Evolutionary conservation across 2,888 invertebrate species (phyloP), one percentile per base, ranked within the genome.

Genomic region (Diarsia mendica): DNA sequence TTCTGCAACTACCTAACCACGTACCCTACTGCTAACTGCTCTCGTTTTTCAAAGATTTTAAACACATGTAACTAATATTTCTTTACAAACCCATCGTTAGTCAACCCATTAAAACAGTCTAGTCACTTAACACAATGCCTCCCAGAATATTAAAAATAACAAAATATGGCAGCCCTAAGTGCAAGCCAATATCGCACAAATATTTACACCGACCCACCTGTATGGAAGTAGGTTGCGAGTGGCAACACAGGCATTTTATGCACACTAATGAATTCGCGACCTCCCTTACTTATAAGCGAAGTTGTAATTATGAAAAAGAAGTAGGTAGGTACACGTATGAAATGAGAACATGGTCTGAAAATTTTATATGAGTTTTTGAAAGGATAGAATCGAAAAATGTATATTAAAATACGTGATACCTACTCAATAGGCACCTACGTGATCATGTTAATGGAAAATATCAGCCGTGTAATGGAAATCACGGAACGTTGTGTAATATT

Each of bases 221-320:
- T 75, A 67, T 68, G 79, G 70, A 87, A 79, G 72, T 88, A 82
- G 85, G 81, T 84, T 83, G 81, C 76, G 68, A 84, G 58, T 75
- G 63, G 75, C 80, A 88, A 82, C 72, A 87, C 67, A 44, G 69
- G 48, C 66, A 77, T 74, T 86, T 88, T 81, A 84, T 82, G 74
- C 72, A 51, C 79, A 82, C 79, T 85, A 79, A 85, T 81, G 79
- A 85, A 82, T 77, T 49, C 63, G n/a, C 46, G 61, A 33, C 15
- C 74, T 74, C 75, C 65, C 23, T 39, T 67, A n/a, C 72, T 33
- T 70, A 51, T 75, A 46, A 70, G n/a, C 53, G 4, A 53, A 73
- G 51, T 64, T 77, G 61, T 71, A 63, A 84, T 77, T 73, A 68
- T 10, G 63, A n/a, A 39, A 46, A 73, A 69, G 23, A 80, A 67